Base-by-base conservation (phyloP, 1,140 invertebrate species). In the Homarus americanus region DNA sequence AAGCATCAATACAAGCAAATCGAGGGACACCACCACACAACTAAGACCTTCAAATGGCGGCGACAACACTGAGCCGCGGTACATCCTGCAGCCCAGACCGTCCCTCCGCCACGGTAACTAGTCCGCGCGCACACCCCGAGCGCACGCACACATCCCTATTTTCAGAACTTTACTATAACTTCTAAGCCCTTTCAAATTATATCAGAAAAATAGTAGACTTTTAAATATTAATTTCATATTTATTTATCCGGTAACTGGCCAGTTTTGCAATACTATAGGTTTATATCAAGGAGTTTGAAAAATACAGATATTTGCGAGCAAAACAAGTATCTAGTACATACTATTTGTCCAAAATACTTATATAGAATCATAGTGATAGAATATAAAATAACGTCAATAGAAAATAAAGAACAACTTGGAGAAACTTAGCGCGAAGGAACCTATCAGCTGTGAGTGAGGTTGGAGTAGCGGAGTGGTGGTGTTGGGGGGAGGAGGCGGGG, bases 1-100 rank as follows among this genome's bases (percentile, higher is more conserved):
- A 90, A 83, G 87, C 87, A 83, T 72, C 87, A 90, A 90, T 83
- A 90, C 79, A 82, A 75, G 80, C 63, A 58, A 82, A 38, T 53
- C 66, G 87, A 73, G 80, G 66, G 69, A 82, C 87, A 83, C 79
- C 69, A 72, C 69, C 79, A 83, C 87, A 83, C 87, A 36, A 78
- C 79, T 69, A 83, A 83, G 87, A 90, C 87, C 87, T 83, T 80
- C 80, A 58, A 90, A 90, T 90, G 87, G 87, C 87, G 87, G 87
- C 87, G 87, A 83, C 87, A 82, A 90, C 79, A 90, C 87, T 90
- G 87, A 90, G 87, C 87, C 87, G 87, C 80, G 69, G 66, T 38
- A 44, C 87, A 32, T 20, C 87, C 87, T 58, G 63, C 87, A 83
- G 79, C 80, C 53, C 28, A 32, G 53, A 38, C 69, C 69, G 58